These are phyloP conservation scores for Bradypodion ventrale DNA, from an alignment of 2,797 vertebrate species.

Conservation along the genomic window DNA sequence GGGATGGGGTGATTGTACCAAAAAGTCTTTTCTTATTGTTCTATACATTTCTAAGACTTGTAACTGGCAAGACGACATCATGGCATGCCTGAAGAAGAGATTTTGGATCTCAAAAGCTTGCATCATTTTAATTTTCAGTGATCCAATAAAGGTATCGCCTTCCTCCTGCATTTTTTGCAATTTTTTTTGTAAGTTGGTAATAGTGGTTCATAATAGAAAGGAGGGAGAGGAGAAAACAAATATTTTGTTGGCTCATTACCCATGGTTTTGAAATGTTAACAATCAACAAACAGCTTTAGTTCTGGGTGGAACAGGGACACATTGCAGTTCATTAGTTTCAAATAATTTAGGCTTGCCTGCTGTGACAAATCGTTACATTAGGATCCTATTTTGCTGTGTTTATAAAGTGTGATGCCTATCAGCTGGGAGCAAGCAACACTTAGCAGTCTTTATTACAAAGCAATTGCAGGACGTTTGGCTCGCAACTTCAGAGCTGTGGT, in stretches of 20 bases:
- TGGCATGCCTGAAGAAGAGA: no score
- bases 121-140: no score
- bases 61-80: no score
- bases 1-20: no score
- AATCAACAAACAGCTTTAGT: slow-evolving; percentile 30
- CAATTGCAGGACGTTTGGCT: neutral
- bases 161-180: no score
- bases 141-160: no score
- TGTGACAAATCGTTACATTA: slow-evolving; percentile 31
- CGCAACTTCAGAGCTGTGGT: neutral
- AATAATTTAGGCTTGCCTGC: slow-evolving; percentile 44
- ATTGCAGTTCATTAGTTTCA: slow-evolving; percentile 29
- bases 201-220: slow-evolving; percentile 38
- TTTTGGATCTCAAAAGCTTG: no score
- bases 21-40: no score
- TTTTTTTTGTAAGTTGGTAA: no score
- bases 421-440: slow-evolving; percentile 25
- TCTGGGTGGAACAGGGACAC: slow-evolving; percentile 34
- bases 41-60: no score
- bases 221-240: neutral
- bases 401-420: slow-evolving; percentile 19
- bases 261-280: slow-evolving; percentile 10
- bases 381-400: slow-evolving; percentile 27
- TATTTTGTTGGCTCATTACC: slow-evolving; percentile 7
- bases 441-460: slow-evolving; percentile 4